Evolutionary conservation across 35 echinoderm and acorn worm genomes (phyloP), one percentile per base, ranked within the genome.

Genomic region (Apostichopus parvimensis): DNA sequence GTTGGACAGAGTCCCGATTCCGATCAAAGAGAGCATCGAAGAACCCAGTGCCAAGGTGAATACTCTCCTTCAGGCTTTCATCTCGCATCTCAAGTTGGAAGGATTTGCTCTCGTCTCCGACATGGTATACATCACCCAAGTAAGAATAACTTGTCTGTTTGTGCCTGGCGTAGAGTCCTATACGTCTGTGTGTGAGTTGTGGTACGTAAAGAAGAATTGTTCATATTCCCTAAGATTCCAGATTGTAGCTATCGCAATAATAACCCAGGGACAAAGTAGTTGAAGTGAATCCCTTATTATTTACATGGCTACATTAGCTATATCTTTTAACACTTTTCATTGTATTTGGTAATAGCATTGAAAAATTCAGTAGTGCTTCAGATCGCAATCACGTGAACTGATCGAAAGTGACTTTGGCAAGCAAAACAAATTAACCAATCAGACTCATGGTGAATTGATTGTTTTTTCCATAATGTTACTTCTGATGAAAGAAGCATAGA

Each of bases 21-120:
- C 97, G 13, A 95, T 99, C 92, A 99, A 99, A 83, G 97, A 98
- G 65, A 95, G 97, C 71, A 99, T 99, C 20, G 97, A 99, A 65
- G 97, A 99, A 88, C 97, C 97, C 8, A 98, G 97, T 93, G 97
- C 97, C 15, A 99, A 99, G 93, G 97, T 96, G 5, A 99, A 99
- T 93, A 95, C 96, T 24, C 78, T 99, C 6, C 92, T 99, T 0
- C 97, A 99, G 68, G 94, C 97, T 2, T 99, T 80, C 92, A 99
- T 99, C 87, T 99, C 97, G 6, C 97, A 96, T 57, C 92, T 99
- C 9, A 99, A 99, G 59, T 80, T 96, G 14, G 97, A 99, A 9
- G 97, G 97, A n/a, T 99, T 99, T 95, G 97, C 97, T 56, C 89
- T 99, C 52, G 95, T 94, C 7, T 93, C 97, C 22, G 97, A 99